Evolutionary conservation across 2,888 invertebrate species (phyloP).

Genomic region (Doris montereyensis): DNA sequence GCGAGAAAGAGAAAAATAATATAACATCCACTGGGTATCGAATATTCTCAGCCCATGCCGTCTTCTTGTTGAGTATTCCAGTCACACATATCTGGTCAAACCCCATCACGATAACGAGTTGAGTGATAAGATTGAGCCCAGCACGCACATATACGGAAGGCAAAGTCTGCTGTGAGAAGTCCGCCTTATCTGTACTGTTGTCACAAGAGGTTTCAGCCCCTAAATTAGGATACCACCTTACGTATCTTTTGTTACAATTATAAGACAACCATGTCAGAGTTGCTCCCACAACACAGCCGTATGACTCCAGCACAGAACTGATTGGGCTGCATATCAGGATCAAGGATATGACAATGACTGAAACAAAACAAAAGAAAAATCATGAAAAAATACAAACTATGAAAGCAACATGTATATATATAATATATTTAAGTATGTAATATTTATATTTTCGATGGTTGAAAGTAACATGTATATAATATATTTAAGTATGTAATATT

Average conservation of each 20-base stretch:
- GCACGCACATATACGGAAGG: no score
- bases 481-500: no score
- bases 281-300: slow-evolving; percentile 35
- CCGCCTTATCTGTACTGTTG: no score
- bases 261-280: slow-evolving; percentile 28
- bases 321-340: slow-evolving; percentile 38
- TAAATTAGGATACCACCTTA: slow-evolving; percentile 8
- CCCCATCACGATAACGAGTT: slow-evolving; percentile 45
- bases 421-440: no score
- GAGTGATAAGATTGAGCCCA: no score
- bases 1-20: slow-evolving; percentile 57
- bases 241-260: slow-evolving; percentile 24
- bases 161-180: not conserved
- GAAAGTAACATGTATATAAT: no score
- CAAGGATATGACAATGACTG: slow-evolving; percentile 27
- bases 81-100: slow-evolving; percentile 38
- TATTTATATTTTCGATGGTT: no score
- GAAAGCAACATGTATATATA: no score
- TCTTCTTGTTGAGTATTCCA: slow-evolving; percentile 3
- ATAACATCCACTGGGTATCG: slow-evolving; percentile 37
- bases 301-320: slow-evolving; percentile 30
- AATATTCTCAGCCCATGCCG: not conserved
- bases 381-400: not conserved
- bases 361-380: slow-evolving; percentile 6
- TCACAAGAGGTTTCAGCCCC: no score